Base-by-base conservation (phyloP, 2,797 vertebrate genomes). In the Decapterus maruadsi region DNA sequence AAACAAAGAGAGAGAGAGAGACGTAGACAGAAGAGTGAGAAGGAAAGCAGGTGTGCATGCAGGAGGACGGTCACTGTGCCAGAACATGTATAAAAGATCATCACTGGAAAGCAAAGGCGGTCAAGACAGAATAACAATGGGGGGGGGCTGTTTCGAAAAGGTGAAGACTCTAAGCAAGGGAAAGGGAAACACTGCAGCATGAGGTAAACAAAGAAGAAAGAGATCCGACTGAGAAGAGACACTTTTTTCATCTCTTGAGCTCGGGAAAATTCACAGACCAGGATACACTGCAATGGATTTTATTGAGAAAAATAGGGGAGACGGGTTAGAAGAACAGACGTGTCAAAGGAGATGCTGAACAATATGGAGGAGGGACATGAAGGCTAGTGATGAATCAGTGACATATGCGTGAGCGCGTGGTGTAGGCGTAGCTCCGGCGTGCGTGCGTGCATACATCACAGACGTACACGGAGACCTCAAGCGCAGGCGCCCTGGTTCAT, bases 91-190 rank as follows among this genome's bases (percentile, higher is more conserved):
- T 53, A 62, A 77, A 69, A 66, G 56, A 71, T 70, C 64, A 76
- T 61, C 59, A 38, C 31, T 34, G 67, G 79, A 86, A 93, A 83
- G 88, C 31, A 54, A 77, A 62, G 57, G 77, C 6, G 12, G 55
- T 43, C 40, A 36, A 60, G 89, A 83, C 91, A 93, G 93, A 94
- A 95, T 93, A 48, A 65, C 72, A 64, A 78, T 34, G 31, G 54
- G 68, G 48, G 59, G 4, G 14, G 67, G 50, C 31, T 66, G 60
- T 66, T 46, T 78, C 43, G 48, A 77, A 66, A 53, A 40, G 36
- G 16, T 70, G 36, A 81, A 69, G 10, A 54, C 20, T 72, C 3
- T 4, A 29, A 53, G 31, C 14, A 42, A 71, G 55, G 38, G 43
- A 20, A 59, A 38, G 20, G n/a, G 22, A 56, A 46, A 65, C 20